Evolutionary conservation across 1,140 invertebrate species (phyloP), one percentile per base, ranked within the genome.

Genomic region (Papilio helenus): DNA sequence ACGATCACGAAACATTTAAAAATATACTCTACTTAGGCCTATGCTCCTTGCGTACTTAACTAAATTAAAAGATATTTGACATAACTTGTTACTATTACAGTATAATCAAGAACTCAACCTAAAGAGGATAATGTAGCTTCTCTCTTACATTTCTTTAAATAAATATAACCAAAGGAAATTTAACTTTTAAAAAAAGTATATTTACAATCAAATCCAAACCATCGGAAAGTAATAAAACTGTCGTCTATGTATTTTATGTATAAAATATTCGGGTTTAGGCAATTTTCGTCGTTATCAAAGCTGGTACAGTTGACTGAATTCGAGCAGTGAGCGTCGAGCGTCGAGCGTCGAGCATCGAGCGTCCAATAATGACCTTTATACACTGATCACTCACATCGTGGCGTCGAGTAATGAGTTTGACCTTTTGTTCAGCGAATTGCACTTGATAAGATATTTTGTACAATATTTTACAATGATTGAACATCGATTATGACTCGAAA

Each of bases 231-330:
- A 68, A 68, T 68, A 68, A 68, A 68, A 34, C 26, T 16, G 12
- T 20, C 8, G 55, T 29, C 26, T 68, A 34, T 16, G 2, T 68
- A 68, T 29, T 68, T 68, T 68, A 68, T 16, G 5, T 29, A 29
- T 16, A 68, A 26, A 65, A 29, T 68, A 68, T 68, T 68, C 26
- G 9, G 65, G 39, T 77, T 65, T 65, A 77, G 55, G 55, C 51
- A 77, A 61, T 61, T 77, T 77, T 65, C 51, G 76, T 29, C 55
- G 29, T 77, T 77, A 77, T 77, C 76, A 61, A 77, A 77, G 76
- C 76, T 20, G 29, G n/a, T 42, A 44, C 55, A 77, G 76, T 77
- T 44, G 76, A 77, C 16, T 77, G 74, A 76, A 20, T 44, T 61
- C 34, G 34, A 39, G 7, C 34, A 7, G 34, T 39, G 34, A 39